phyloP scores from a whole-genome alignment of 2,797 vertebrate species.

The Lutjanus argentimaculatus region DNA sequence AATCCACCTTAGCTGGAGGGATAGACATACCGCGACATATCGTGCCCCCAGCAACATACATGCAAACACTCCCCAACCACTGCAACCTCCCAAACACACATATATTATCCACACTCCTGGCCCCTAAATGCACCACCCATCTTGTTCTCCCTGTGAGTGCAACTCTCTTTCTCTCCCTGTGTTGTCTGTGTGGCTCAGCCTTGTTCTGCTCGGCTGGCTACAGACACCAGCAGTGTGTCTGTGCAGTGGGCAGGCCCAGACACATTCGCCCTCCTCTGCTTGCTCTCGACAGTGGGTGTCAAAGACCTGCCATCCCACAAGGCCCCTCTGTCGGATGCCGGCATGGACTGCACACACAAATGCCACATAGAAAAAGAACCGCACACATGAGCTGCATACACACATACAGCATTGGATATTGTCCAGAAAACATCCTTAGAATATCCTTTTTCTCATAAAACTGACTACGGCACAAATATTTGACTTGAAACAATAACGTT shows the following conservation, averaged over 20 bases:
- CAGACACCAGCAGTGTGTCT: slow-evolving; percentile 82
- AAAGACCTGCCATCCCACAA: slow-evolving; percentile 83
- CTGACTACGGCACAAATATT: background rate
- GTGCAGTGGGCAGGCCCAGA: slow-evolving; percentile 80
- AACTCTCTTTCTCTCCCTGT: slow-evolving; percentile 40
- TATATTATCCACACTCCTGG: slow-evolving; percentile 27
- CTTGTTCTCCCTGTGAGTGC: slow-evolving; percentile 51
- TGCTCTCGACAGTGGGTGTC: slow-evolving; percentile 78
- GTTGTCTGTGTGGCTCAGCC: slow-evolving; percentile 52
- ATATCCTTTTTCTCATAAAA: background rate
- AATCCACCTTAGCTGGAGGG: slow-evolving; percentile 23
- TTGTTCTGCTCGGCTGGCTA: slow-evolving; percentile 78
- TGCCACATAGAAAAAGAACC: slow-evolving; percentile 22
- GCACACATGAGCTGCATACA: slow-evolving; percentile 14
- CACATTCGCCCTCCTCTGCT: slow-evolving; percentile 78
- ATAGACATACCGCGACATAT: slow-evolving; percentile 12
- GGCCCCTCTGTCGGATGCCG: slow-evolving; percentile 75
- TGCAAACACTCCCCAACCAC: slow-evolving; percentile 27
- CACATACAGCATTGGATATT: slow-evolving; percentile 9
- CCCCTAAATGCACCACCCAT: slow-evolving; percentile 58
- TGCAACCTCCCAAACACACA: slow-evolving; percentile 46
- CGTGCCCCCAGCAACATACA: slow-evolving; percentile 32
- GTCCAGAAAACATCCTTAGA: background rate
- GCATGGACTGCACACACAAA: slow-evolving; percentile 57
- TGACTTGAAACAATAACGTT: background rate